Evolutionary conservation across 2,113 vertebrate species (phyloP).

Genomic region (Pollachius pollachius): DNA sequence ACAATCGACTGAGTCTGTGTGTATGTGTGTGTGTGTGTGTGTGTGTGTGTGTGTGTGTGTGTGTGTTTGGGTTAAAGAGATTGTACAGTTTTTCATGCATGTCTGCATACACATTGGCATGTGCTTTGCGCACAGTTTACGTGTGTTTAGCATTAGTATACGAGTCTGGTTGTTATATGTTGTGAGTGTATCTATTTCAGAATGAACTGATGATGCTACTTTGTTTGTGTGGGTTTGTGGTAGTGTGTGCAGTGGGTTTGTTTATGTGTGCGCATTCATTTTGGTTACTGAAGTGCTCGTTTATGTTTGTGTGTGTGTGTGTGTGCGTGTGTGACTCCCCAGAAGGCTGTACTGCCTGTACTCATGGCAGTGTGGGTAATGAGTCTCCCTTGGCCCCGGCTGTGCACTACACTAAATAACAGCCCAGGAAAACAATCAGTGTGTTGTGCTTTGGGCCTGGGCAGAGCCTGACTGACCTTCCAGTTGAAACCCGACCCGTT

Average conservation of each 20-base stretch:
- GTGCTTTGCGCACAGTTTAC: neutral
- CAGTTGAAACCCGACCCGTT: slow-evolving; percentile 29
- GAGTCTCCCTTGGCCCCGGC: slow-evolving; percentile 47
- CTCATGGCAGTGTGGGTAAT: slow-evolving; percentile 53
- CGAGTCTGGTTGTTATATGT: neutral
- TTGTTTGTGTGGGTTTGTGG: neutral
- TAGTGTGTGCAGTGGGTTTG: neutral
- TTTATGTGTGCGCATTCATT: neutral
- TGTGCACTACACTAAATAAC: slow-evolving; percentile 49
- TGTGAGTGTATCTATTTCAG: neutral
- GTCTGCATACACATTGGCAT: no score
- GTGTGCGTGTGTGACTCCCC: slow-evolving; percentile 30
- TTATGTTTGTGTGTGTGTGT: slow-evolving; percentile 3
- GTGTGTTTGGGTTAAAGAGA: no score
- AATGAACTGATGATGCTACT: neutral
- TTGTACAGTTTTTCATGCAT: no score
- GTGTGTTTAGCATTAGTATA: neutral
- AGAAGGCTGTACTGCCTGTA: slow-evolving; percentile 41
- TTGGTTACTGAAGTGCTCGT: neutral
- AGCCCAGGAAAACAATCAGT: slow-evolving; percentile 62
- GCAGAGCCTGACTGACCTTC: slow-evolving; percentile 55
- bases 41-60: no score
- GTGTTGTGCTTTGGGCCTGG: slow-evolving; percentile 28
- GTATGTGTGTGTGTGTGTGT: no score
- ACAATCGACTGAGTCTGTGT: no score